Conservation (phyloP, 64 coral and sea anemone genomes). For the Dendrophyllia cribrosa region DNA sequence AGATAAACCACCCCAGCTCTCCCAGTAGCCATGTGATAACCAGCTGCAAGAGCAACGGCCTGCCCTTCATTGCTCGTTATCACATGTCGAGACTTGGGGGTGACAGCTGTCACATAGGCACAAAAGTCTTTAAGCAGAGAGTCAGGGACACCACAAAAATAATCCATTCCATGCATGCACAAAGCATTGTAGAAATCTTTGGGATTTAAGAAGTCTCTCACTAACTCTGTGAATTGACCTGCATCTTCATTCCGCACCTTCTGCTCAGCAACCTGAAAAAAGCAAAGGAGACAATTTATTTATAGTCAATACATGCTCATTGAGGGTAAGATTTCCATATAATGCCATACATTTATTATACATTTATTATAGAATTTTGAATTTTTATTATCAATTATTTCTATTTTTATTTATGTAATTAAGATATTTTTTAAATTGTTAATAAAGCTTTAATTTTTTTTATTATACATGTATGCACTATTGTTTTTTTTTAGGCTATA, state of each 20-base stretch:
- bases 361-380: too few species aligned
- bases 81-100: constrained; percentile 76
- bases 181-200: constrained; percentile 96
- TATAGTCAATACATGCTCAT: not conserved
- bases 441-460: too few species aligned
- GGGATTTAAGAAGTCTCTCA: constrained; percentile 98
- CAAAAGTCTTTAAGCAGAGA: constrained; percentile 99
- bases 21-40: constrained; percentile 97
- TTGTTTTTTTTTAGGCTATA: too few species aligned
- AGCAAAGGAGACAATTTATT: not conserved
- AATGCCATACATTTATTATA: too few species aligned
- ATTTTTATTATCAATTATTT: too few species aligned
- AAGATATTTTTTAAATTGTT: too few species aligned
- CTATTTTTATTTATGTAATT: too few species aligned
- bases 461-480: too few species aligned
- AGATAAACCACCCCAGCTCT: constrained; percentile 93
- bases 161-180: constrained; percentile 88
- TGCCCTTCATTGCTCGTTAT: constrained; percentile 96
- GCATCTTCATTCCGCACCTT: constrained; percentile 91
- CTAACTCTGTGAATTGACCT: constrained; percentile 95
- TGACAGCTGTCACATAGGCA: constrained; percentile 93
- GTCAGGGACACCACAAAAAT: constrained; percentile 97
- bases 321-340: not conserved
- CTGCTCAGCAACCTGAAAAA: constrained; percentile 82
- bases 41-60: constrained; percentile 86